A percentile compares a stretch with the other conserved stretches of the same genome.
Evolutionary conservation across 2,797 vertebrate species (phyloP).

Genomic region (Alauda arvensis): DNA sequence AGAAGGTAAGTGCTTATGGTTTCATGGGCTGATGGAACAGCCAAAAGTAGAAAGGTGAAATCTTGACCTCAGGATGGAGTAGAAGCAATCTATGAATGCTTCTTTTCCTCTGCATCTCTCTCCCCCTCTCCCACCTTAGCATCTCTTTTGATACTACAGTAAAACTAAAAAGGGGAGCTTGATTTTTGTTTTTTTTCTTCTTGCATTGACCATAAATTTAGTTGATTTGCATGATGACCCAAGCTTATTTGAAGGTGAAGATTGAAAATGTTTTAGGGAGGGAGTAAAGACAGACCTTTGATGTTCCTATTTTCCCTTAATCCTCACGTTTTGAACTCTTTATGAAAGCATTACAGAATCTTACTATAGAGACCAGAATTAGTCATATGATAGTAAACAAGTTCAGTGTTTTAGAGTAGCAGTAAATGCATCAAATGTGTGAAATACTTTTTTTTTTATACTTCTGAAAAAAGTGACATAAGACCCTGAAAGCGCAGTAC

Average conservation of each 20-base stretch:
- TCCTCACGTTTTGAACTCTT: not conserved
- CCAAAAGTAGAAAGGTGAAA: not conserved
- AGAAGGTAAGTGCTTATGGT: slow-evolving; percentile 7
- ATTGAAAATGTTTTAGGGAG: not conserved
- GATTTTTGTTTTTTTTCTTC: not conserved
- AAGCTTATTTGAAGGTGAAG: not conserved
- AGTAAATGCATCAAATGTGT: not conserved
- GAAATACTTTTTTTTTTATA: not conserved
- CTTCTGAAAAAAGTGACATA: not conserved
- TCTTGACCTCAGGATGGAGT: not conserved
- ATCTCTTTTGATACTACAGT: not conserved
- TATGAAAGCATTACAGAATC: not conserved
- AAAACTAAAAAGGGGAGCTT: not conserved
- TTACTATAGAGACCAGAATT: not conserved
- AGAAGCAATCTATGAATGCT: not conserved
- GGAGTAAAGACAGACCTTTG: not conserved
- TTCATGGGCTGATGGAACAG: slow-evolving; percentile 11
- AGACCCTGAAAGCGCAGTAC: not conserved
- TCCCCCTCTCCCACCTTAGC: not conserved
- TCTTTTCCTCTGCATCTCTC: not conserved
- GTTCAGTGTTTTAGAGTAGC: not conserved
- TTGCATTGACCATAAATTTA: not conserved
- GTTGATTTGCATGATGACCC: not conserved
- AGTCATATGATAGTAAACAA: not conserved
- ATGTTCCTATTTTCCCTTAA: not conserved